phyloP scores from a whole-genome alignment of 2,797 vertebrate species.

The Crax fasciolata region DNA sequence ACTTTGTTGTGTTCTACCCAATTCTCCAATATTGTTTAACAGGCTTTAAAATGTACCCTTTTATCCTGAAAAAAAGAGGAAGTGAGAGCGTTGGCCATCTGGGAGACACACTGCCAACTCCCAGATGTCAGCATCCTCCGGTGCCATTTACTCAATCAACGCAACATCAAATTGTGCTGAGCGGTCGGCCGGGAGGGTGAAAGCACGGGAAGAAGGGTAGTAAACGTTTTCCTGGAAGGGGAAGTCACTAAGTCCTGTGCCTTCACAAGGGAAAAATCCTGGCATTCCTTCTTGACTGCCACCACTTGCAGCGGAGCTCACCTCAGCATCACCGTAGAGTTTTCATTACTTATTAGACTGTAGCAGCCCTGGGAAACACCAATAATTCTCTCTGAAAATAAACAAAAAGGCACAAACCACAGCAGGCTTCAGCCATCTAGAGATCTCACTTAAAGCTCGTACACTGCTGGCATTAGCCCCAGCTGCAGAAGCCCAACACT shows the following conservation, averaged over 20 bases:
- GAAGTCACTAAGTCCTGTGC: background rate
- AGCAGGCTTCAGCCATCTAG: background rate
- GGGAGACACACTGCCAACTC: background rate
- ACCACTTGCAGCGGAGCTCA: background rate
- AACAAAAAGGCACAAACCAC: background rate
- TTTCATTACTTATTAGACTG: background rate
- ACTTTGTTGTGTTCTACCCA: conserved; percentile 21
- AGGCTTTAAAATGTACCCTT: conserved; percentile 72
- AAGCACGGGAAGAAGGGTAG: background rate
- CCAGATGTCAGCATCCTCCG: conserved; percentile 13
- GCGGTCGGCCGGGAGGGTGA: background rate
- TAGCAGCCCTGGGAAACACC: background rate
- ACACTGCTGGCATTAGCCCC: background rate
- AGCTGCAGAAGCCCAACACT: background rate
- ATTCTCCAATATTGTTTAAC: conserved; percentile 45
- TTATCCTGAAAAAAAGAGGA: conserved; percentile 70
- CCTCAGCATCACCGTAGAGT: background rate
- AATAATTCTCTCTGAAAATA: background rate
- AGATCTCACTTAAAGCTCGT: background rate
- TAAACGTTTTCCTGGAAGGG: background rate
- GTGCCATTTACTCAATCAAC: background rate
- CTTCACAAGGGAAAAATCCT: background rate
- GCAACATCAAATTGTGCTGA: background rate
- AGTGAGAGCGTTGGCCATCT: conserved; percentile 41
- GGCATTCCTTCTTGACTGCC: background rate